phyloP scores from a whole-genome alignment of 2,113 vertebrate genomes.

The Zosterops borbonicus region DNA sequence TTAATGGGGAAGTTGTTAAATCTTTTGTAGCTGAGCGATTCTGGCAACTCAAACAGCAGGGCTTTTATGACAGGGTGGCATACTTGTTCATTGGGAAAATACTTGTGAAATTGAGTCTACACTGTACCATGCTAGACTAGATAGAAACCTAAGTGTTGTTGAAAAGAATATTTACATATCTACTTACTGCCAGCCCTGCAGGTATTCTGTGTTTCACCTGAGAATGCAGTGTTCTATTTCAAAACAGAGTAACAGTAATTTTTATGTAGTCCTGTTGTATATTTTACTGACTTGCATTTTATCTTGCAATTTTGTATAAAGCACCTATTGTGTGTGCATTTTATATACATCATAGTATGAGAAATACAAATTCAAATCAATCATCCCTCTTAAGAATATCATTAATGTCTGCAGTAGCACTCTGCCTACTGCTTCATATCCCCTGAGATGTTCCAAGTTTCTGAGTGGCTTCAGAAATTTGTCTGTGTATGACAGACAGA shows the following conservation, averaged over 20 bases:
- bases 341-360: not conserved
- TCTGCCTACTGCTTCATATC: not conserved
- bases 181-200: not conserved
- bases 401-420: not conserved
- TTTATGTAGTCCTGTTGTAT: not conserved
- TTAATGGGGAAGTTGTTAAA: not conserved
- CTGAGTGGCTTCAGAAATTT: not conserved
- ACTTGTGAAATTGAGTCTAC: not conserved
- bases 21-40: not conserved
- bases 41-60: not conserved
- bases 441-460: not conserved
- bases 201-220: not conserved
- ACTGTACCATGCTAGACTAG: not conserved
- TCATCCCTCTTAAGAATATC: not conserved
- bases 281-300: not conserved
- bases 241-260: not conserved
- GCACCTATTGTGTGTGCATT: not conserved
- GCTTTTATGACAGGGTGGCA: fast-evolving
- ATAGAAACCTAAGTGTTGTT: not conserved
- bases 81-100: not conserved
- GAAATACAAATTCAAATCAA: not conserved
- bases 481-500: not conserved
- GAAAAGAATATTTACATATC: not conserved
- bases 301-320: not conserved
- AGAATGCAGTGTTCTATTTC: not conserved